Conservation (phyloP, 1,140 invertebrate genomes). For the Formica selysi region DNA sequence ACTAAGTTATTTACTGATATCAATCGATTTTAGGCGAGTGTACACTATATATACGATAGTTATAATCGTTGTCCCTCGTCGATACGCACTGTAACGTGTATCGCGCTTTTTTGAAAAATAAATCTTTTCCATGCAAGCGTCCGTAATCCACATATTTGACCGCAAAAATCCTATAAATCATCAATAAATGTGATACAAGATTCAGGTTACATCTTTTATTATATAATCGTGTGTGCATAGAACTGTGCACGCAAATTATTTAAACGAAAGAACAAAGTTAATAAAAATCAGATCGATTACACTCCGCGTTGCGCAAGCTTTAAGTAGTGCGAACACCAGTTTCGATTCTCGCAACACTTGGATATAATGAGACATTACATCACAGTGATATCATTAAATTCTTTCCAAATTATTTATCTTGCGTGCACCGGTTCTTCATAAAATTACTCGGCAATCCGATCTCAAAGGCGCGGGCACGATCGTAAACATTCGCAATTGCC, state of each 20-base stretch:
- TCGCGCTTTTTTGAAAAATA: conserved; percentile 85
- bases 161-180: background rate
- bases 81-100: conserved; percentile 83
- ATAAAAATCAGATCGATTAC: conserved; percentile 30
- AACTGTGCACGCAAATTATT: background rate
- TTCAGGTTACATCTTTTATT: conserved; percentile 3
- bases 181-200: conserved; percentile 26
- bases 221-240: background rate
- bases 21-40: conserved; percentile 85
- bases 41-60: conserved; percentile 83
- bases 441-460: conserved; percentile 46
- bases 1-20: conserved; percentile 85
- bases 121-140: conserved; percentile 83
- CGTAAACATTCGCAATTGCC: conserved; percentile 46
- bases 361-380: conserved; percentile 37
- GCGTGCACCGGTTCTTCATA: conserved; percentile 18
- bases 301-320: conserved; percentile 24
- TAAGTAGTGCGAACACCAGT: background rate
- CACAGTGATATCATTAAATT: conserved; percentile 45
- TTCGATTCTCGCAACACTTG: conserved; percentile 4
- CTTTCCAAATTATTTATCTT: conserved; percentile 39
- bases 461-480: conserved; percentile 31
- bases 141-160: background rate
- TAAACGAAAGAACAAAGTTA: background rate
- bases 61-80: conserved; percentile 84